Evolutionary conservation across 2,113 vertebrate genomes (phyloP), one percentile per base, ranked within the genome.

Genomic region (Chaenogobius annularis): DNA sequence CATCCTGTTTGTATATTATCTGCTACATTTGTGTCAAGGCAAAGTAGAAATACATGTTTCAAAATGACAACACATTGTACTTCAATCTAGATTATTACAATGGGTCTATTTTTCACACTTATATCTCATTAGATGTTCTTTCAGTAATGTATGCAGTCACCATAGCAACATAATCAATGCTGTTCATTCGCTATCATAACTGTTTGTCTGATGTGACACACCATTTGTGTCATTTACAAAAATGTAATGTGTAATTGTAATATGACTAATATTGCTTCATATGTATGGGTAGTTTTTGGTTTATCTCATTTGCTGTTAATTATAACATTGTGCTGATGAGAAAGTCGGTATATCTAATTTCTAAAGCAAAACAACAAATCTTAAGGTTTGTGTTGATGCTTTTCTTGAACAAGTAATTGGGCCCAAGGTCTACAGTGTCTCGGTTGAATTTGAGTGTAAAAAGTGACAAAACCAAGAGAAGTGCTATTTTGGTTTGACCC

Each of bases 101-200:
- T 26, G 5, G 3, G 11, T 58, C 22, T 26, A 14, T 58, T 58
- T 26, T 13, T 13, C 20, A 23, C 55, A 58, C 55, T 23, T 58
- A 58, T 26, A 58, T 58, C 20, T 12, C 55, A 58, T 23, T 26
- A 58, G 22, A 58, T 26, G 12, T 58, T 58, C 20, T 23, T 7
- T 58, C 55, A 13, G 11, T 23, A 23, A 58, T 58, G 22, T 58
- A 26, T 58, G 22, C 55, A 26, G 55, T 58, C 55, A 26, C 55
- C 55, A 58, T 58, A 19, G 55, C 55, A 58, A 58, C 55, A 26
- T 58, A 58, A 58, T 58, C 23, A 58, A 58, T 58, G 55, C 12
- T 58, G 11, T 26, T 58, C 55, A 58, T 58, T 58, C 55, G 23
- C 22, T 23, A 23, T 19, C n/a, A 54, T 20, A 54, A 54, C n/a